Conservation (phyloP, 2,888 invertebrate species). For the Stenolophus ochropezus region DNA sequence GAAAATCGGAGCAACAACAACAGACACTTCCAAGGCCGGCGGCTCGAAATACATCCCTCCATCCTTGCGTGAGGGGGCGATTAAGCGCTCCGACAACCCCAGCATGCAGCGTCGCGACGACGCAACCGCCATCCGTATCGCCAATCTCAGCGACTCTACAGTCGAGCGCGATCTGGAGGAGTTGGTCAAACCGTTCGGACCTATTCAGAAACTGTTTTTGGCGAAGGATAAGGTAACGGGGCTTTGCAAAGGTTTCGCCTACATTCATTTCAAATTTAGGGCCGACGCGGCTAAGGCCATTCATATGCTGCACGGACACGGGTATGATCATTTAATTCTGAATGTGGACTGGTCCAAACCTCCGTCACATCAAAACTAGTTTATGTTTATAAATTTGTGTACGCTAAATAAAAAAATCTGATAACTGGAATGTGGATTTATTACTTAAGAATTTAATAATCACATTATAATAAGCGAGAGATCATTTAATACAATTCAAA, state of each 20-base stretch:
- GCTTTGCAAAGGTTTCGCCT: slow-evolving; percentile 97
- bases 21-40: slow-evolving; percentile 70
- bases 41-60: slow-evolving; percentile 91
- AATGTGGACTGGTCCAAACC: slow-evolving; percentile 99
- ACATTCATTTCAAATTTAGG: slow-evolving; percentile 95
- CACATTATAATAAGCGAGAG: slow-evolving; percentile 4
- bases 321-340: slow-evolving; percentile 98
- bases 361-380: slow-evolving; percentile 68
- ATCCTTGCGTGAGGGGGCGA: slow-evolving; percentile 88
- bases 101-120: slow-evolving; percentile 83
- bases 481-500: too few relatives aligned
- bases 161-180: slow-evolving; percentile 96
- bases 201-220: slow-evolving; percentile 93
- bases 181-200: slow-evolving; percentile 94
- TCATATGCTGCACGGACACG: slow-evolving; percentile 90
- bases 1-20: slow-evolving; percentile 70
- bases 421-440: slow-evolving; percentile 45
- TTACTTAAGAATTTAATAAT: slow-evolving; percentile 34
- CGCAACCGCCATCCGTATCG: slow-evolving; percentile 94
- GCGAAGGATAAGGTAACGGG: slow-evolving; percentile 94
- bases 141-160: slow-evolving; percentile 97
- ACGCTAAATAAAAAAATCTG: slow-evolving; percentile 37
- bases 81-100: slow-evolving; percentile 83
- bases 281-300: slow-evolving; percentile 96
- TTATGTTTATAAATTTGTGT: slow-evolving; percentile 27